Evolutionary conservation across 2,888 invertebrate genomes (phyloP).

Genomic region (Chrysina gloriosa): DNA sequence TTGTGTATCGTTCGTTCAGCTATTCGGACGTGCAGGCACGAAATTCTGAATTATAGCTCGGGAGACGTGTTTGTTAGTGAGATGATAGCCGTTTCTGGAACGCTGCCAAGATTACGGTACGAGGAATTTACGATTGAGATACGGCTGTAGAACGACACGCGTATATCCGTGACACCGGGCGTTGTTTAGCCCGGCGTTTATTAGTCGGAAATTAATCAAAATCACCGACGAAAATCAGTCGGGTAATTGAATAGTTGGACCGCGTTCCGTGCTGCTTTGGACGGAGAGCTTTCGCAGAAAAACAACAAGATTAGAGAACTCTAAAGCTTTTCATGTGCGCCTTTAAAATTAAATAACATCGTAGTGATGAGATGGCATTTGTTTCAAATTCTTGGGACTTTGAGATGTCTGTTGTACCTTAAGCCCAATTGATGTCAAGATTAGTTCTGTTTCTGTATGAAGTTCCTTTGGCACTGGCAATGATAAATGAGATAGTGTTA

Average conservation of each 20-base stretch:
- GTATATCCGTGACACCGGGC: neutral
- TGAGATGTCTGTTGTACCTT: too few species aligned
- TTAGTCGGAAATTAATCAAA: slow-evolving; percentile 9
- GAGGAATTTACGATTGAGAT: slow-evolving; percentile 15
- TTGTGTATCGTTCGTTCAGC: neutral
- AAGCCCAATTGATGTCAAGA: too few species aligned
- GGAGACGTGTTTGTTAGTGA: neutral
- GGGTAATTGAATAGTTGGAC: neutral
- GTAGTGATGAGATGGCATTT: too few species aligned
- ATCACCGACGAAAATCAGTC: neutral
- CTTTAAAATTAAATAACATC: too few species aligned
- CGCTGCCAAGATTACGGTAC: neutral
- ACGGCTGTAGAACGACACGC: neutral
- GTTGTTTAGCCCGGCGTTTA: neutral
- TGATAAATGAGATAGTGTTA: too few species aligned
- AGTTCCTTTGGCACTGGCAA: too few species aligned
- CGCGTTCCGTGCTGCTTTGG: too few species aligned
- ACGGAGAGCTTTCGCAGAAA: too few species aligned
- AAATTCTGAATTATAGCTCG: neutral
- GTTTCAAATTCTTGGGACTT: too few species aligned
- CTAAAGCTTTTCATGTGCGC: too few species aligned
- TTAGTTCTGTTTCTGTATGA: too few species aligned
- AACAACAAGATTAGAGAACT: too few species aligned
- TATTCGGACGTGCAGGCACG: neutral
- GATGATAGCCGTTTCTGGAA: neutral